Conservation (phyloP, 2,797 vertebrate species). For the Prionace glauca region DNA sequence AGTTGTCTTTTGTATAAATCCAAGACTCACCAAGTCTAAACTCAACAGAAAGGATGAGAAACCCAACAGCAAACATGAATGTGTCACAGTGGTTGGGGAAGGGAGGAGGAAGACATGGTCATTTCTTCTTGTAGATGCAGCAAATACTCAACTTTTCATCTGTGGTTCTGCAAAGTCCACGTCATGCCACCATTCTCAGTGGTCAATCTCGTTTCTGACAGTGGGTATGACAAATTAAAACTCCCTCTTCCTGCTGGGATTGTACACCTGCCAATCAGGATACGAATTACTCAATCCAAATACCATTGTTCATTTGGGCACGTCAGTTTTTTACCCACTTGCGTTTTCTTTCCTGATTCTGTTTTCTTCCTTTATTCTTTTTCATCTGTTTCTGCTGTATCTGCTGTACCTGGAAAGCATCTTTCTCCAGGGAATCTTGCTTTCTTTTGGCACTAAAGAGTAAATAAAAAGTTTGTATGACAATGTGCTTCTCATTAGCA, state of each 20-base stretch:
- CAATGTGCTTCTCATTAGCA: neutral
- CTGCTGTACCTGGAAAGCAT: slow-evolving; percentile 63
- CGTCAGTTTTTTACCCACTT: slow-evolving; percentile 46
- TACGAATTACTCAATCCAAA: neutral
- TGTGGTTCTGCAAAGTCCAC: neutral
- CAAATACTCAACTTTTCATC: neutral
- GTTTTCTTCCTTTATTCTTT: slow-evolving; percentile 55
- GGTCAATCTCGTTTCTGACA: neutral
- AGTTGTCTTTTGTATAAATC: neutral
- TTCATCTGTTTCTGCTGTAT: slow-evolving; percentile 73
- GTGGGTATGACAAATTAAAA: neutral
- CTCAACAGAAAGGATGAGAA: neutral
- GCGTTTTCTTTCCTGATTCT: slow-evolving; percentile 56
- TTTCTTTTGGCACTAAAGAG: slow-evolving; percentile 82
- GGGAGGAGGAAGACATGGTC: neutral
- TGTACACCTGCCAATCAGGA: too few relatives aligned
- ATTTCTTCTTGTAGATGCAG: neutral
- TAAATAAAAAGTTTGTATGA: neutral
- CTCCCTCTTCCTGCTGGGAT: neutral
- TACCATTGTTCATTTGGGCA: neutral
- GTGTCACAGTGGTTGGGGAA: neutral
- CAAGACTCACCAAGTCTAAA: neutral
- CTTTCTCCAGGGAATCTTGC: slow-evolving; percentile 51
- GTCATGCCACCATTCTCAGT: neutral
- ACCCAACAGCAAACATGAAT: neutral